Percentiles rank a stretch among this genome's conserved stretches.
These are phyloP conservation scores for Xylocampa areola DNA, from an alignment of 2,888 invertebrate genomes.

Conservation along the genomic window DNA sequence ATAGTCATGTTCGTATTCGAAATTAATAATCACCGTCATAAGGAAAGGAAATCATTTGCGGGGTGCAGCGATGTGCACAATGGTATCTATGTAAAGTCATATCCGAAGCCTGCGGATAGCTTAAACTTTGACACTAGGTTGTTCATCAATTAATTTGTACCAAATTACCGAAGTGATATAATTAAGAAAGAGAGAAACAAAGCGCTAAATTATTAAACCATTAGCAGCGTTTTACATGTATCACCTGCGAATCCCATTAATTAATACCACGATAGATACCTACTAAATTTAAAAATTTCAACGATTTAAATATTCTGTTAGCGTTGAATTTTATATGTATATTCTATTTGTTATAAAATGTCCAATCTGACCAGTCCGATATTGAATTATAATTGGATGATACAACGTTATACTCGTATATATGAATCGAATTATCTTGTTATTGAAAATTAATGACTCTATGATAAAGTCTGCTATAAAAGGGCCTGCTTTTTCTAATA, in stretches of 20 bases:
- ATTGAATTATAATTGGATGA: constrained; percentile 32
- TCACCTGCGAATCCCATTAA: constrained; percentile 26
- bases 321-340: constrained; percentile 36
- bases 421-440: constrained; percentile 25
- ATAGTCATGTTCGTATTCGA: no score
- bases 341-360: constrained; percentile 41
- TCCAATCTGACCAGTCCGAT: constrained; percentile 27
- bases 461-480: no score
- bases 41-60: no score
- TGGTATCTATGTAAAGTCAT: no score
- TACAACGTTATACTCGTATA: constrained; percentile 24
- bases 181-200: background rate
- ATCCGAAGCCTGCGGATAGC: no score
- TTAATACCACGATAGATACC: constrained; percentile 11
- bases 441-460: constrained; percentile 27
- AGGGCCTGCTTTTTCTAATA: no score
- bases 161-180: background rate
- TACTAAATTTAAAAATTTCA: constrained; percentile 18
- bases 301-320: constrained; percentile 25
- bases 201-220: constrained; percentile 9
- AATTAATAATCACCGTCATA: no score
- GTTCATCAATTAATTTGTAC: background rate
- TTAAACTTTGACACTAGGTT: no score
- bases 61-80: no score
- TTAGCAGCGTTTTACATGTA: constrained; percentile 10